phyloP scores from a whole-genome alignment of 2,113 vertebrate genomes.

The Bucco capensis region DNA sequence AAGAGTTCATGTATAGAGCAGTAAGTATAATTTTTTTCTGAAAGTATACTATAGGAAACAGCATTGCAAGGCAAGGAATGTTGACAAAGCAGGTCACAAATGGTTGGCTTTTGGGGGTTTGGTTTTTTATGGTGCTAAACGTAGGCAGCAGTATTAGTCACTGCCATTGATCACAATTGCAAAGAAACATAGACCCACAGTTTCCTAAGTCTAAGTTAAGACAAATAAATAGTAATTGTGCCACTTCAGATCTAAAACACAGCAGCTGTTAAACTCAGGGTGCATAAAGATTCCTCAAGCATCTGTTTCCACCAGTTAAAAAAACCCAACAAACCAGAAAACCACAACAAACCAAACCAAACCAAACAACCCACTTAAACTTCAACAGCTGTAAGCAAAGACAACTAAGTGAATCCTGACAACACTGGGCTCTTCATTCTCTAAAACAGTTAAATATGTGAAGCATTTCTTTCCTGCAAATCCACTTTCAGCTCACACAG shows the following conservation, averaged over 20 bases:
- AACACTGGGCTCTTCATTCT: not conserved
- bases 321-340: not conserved
- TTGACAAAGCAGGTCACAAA: not conserved
- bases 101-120: not conserved
- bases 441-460: not conserved
- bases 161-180: not conserved
- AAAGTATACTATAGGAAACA: not conserved
- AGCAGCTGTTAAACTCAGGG: not conserved
- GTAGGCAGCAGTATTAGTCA: not conserved
- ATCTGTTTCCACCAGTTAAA: not conserved
- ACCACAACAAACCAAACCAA: too few species aligned
- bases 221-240: not conserved
- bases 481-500: not conserved
- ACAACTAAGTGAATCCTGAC: not conserved
- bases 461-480: not conserved
- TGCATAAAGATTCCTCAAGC: not conserved
- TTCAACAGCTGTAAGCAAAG: not conserved
- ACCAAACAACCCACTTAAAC: not conserved
- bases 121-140: not conserved
- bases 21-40: not conserved
- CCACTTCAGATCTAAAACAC: not conserved
- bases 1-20: not conserved
- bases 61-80: not conserved
- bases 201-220: not conserved
- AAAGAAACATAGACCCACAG: not conserved